Evolutionary conservation across 2,113 vertebrate species (phyloP), one percentile per base, ranked within the genome.

Genomic region (Passer domesticus): DNA sequence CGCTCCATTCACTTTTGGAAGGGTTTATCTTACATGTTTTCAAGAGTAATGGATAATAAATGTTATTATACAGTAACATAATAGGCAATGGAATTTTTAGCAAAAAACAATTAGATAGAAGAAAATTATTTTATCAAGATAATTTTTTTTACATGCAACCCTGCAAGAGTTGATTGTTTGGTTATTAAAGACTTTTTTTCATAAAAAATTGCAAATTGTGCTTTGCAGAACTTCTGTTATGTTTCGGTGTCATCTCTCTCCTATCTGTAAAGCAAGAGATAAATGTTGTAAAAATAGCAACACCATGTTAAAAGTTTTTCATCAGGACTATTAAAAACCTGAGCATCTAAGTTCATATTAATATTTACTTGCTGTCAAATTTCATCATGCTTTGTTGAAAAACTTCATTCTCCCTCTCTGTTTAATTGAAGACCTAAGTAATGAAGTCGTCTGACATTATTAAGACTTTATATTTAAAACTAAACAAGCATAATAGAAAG

Each of bases 381-480:
- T 90, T 64, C 69, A 83, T 92, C 55, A 43, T 77, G 43, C 39
- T 50, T 53, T 88, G 35, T 78, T 28, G 13, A 69, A 76, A 69
- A 49, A 83, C 16, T 14, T 72, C 50, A n/a, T 90, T 90, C 33
- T 93, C 85, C 7, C 41, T 81, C 75, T 28, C 43, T 67, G 25
- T 95, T 92, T 95, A 92, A 92, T 87, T 89, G 83, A 90, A 78
- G 64, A 35, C 72, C 55, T 59, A 92, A 67, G 72, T 81, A 93
- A 69, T 92, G 18, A 75, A 92, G 58, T 56, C 41, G 55, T 74
- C 86, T 92, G 75, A 84, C 82, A 69, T 78, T 78, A 70, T 92
- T 70, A 91, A 60, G 56, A 60, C 59, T 49, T 88, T 73, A 15
- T 78, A 82, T 69, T 82, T 80, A 33, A 89, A 95, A 89, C 20